Percentiles rank a stretch among this genome's conserved stretches.
These are phyloP conservation scores for Spinus olivaceus DNA, from an alignment of 2,797 vertebrate species.

Conservation along the genomic window DNA sequence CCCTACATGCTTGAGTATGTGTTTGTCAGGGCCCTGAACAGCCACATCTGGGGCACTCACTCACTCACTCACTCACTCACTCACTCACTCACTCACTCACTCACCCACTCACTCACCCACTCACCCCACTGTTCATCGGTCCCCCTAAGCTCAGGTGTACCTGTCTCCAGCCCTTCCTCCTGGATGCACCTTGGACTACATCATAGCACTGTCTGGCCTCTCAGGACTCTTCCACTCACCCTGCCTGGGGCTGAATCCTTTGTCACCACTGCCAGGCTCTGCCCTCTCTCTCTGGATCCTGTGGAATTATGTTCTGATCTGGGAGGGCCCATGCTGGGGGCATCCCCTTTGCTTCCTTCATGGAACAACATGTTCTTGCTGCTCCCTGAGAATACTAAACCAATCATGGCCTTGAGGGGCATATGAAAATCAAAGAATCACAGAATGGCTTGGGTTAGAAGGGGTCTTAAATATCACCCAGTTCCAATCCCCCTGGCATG, in stretches of 20 bases:
- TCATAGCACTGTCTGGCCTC: neutral
- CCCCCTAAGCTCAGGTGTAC: neutral
- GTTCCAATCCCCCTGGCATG: neutral
- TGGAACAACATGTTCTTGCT: neutral
- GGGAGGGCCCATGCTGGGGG: accelerated
- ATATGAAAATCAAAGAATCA: neutral
- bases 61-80: neutral
- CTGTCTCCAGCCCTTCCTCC: neutral
- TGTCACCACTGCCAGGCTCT: neutral
- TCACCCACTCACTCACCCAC: neutral
- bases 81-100: no score
- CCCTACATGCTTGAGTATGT: neutral
- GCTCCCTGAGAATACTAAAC: neutral
- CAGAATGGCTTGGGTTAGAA: neutral
- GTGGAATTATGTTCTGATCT: neutral
- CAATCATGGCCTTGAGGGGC: neutral
- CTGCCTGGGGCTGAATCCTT: neutral
- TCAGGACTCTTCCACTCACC: neutral
- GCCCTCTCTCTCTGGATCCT: neutral
- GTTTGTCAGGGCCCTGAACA: neutral
- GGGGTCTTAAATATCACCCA: neutral
- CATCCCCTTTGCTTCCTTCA: neutral
- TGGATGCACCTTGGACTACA: accelerated
- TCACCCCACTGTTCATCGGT: accelerated
- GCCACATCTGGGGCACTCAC: neutral